Evolutionary conservation across 2,888 invertebrate species (phyloP).

Genomic region (Drosophila birchii): DNA sequence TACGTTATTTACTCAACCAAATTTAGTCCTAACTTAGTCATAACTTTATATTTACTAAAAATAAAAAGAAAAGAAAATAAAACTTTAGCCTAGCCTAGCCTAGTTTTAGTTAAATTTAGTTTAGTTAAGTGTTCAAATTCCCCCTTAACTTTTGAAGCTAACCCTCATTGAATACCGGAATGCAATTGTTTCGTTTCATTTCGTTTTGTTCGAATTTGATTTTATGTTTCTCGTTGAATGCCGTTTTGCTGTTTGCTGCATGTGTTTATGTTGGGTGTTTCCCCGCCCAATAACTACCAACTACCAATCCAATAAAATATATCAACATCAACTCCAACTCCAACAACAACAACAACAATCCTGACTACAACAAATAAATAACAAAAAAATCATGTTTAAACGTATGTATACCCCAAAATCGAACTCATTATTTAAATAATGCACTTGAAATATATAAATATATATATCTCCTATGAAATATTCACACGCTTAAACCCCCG

Average conservation of each 20-base stretch:
- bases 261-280: conserved; percentile 54
- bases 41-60: conserved; percentile 17
- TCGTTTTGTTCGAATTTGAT: conserved; percentile 51
- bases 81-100: conserved; percentile 15
- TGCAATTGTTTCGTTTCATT: conserved; percentile 40
- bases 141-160: conserved; percentile 19
- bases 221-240: conserved; percentile 62
- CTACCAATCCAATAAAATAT: conserved; percentile 34
- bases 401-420: conserved; percentile 76
- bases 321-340: conserved; percentile 34
- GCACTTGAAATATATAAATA: conserved; percentile 8
- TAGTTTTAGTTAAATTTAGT: conserved; percentile 30
- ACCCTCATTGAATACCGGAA: conserved; percentile 52
- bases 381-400: conserved; percentile 69
- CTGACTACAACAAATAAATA: conserved; percentile 22
- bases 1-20: conserved; percentile 1
- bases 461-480: neutral
- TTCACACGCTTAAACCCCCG: conserved; percentile 11
- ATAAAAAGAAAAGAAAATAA: neutral
- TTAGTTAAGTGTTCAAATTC: conserved; percentile 26
- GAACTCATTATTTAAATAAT: conserved; percentile 16
- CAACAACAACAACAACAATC: conserved; percentile 53
- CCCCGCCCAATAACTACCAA: conserved; percentile 22
- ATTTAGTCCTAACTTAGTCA: conserved; percentile 17
- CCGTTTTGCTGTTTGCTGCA: conserved; percentile 55